Base-by-base conservation (phyloP, 2,888 invertebrate genomes). In the Microdon myrmicae region DNA sequence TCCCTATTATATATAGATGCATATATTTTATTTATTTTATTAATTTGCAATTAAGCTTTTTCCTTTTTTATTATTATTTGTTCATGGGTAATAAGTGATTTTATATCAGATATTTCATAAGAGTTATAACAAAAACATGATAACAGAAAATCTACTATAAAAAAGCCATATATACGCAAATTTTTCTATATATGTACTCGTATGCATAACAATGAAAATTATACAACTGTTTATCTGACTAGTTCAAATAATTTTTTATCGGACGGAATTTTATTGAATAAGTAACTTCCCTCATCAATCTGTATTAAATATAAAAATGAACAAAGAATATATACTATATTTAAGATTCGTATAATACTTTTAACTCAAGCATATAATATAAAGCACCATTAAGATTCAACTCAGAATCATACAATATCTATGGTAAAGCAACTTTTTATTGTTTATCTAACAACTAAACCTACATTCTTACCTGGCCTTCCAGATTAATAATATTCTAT, bases 41-140 rank as follows among this genome's bases (percentile, higher is more conserved):
- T 53, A 38, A 48, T 59, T 77, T 77, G 78, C 78, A 77, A 77
- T 77, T 78, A 77, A 76, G 75, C 48, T 45, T 53, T 35, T 67
- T 37, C 49, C 44, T 22, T 44, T 58, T 54, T 58, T 68, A 47
- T 35, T 41, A 26, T 60, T 47, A 54, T 35, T 47, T 29, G 41
- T 22, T 43, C 58, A 49, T 45, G 23, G 10, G 13, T 43, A 68
- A 73, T 74, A 75, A 75, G 75, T 75, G 75, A 75, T 75, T 70
- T 74, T 69, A 68, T 69, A 67, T 67, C 60, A 67, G 64, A 32
- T 56, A 29, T 43, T 12, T 20, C 12, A 6, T 25, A 53, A 13
- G 12, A 28, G 14, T 35, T 16, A 26, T 22, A 22, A 10, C 20
- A 19, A 22, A 25, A 22, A 26, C 5, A 41, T 26, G 12, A 34